Evolutionary conservation across 2,113 vertebrate genomes (phyloP).

Genomic region (Sitta europaea): DNA sequence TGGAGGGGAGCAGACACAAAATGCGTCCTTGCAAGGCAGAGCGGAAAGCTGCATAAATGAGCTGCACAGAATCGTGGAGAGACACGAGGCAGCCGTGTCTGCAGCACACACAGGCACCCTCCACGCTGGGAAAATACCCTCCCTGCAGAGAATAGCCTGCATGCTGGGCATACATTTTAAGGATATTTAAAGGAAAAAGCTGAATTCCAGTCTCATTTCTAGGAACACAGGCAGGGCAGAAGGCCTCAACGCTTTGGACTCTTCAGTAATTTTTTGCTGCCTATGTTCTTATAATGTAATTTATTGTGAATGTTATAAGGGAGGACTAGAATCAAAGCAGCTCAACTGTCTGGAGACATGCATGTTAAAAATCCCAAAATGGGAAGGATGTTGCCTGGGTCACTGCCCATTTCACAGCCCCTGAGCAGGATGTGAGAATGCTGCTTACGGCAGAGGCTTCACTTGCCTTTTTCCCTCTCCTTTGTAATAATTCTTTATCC

Average conservation of each 20-base stretch:
- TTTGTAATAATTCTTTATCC: slow-evolving; percentile 65
- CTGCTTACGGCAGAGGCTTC: slow-evolving; percentile 5
- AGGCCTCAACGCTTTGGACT: not conserved
- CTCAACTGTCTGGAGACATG: slow-evolving; percentile 20
- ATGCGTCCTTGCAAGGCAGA: not conserved
- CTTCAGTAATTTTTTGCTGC: slow-evolving; percentile 14
- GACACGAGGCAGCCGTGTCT: accelerated
- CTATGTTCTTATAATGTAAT: not conserved
- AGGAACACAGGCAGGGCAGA: not conserved
- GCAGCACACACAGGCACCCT: not conserved
- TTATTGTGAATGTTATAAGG: slow-evolving; percentile 26
- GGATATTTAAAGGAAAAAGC: not conserved
- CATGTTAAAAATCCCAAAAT: slow-evolving; percentile 10
- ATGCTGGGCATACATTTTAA: not conserved
- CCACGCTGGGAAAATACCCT: not conserved
- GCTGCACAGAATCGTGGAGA: not conserved
- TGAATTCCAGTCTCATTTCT: not conserved
- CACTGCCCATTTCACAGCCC: slow-evolving; percentile 44
- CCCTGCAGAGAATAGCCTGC: not conserved
- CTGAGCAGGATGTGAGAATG: slow-evolving; percentile 15
- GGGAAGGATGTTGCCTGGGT: slow-evolving; percentile 35
- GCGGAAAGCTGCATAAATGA: not conserved
- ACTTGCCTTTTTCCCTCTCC: not conserved
- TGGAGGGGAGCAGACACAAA: not conserved
- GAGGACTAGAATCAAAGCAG: not conserved